Conservation (phyloP, 2,888 invertebrate species). For the Meganola albula region DNA sequence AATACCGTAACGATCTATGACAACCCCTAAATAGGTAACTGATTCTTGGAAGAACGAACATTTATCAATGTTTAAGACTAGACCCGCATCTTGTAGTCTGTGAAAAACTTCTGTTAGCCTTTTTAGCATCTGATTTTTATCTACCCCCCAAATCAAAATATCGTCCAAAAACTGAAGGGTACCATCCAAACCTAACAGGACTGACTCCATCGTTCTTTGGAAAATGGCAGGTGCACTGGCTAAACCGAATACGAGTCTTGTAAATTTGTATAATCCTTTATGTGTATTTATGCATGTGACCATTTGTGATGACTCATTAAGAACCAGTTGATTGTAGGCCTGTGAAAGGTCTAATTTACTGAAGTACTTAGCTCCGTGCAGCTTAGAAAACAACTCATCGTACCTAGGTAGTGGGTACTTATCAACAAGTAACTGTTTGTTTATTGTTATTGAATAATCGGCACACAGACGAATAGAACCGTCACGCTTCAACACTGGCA, state of each 20-base stretch:
- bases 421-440: conserved; percentile 7
- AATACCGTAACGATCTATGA: conserved; percentile 13
- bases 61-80: conserved; percentile 3
- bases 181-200: background rate
- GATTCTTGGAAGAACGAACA: conserved; percentile 10
- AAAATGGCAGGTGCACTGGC: conserved; percentile 11
- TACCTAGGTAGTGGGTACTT: conserved; percentile 4
- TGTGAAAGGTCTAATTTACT: conserved; percentile 8
- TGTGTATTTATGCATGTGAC: conserved; percentile 21
- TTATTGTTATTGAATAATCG: conserved; percentile 27
- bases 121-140: background rate
- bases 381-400: conserved; percentile 6
- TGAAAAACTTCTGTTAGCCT: background rate
- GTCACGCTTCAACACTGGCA: conserved; percentile 20
- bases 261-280: conserved; percentile 14
- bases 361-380: conserved; percentile 6
- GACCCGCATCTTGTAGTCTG: conserved; percentile 6
- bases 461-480: conserved; percentile 22
- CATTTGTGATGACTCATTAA: conserved; percentile 7
- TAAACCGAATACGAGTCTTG: conserved; percentile 14
- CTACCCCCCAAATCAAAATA: conserved; percentile 1
- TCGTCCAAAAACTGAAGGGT: background rate
- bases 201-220: conserved; percentile 8
- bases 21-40: conserved; percentile 14
- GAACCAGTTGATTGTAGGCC: conserved; percentile 2